phyloP scores from a whole-genome alignment of 2,113 vertebrate genomes.

The Neogale vison region DNA sequence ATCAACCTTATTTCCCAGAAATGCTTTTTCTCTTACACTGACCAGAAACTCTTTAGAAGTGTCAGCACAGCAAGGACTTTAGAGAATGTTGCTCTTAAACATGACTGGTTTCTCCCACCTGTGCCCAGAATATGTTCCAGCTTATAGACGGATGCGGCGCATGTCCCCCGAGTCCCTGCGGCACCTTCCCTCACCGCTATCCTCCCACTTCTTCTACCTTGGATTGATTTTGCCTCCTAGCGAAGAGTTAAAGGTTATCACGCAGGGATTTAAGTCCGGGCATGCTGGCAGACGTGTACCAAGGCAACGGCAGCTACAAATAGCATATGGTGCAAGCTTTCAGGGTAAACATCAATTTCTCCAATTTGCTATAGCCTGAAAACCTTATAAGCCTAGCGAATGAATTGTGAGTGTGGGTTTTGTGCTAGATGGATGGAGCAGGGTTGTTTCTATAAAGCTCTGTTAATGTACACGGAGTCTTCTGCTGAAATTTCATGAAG shows the following conservation, averaged over 20 bases:
- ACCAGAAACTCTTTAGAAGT: constrained; percentile 67
- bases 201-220: constrained; percentile 57
- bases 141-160: neutral
- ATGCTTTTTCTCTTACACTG: constrained; percentile 55
- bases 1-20: constrained; percentile 67
- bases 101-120: constrained; percentile 27
- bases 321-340: constrained; percentile 68
- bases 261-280: constrained; percentile 78
- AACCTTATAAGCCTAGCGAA: constrained; percentile 73
- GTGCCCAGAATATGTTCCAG: constrained; percentile 53
- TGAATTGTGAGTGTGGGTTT: constrained; percentile 70
- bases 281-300: constrained; percentile 76
- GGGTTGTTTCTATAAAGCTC: constrained; percentile 26
- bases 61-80: constrained; percentile 43
- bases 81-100: constrained; percentile 63
- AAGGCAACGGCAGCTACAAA: constrained; percentile 80
- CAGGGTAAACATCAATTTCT: constrained; percentile 83
- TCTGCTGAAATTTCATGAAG: constrained; percentile 53
- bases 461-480: constrained; percentile 34
- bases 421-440: constrained; percentile 35
- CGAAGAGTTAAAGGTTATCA: constrained; percentile 75
- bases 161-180: neutral
- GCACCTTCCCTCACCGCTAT: constrained; percentile 36
- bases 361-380: constrained; percentile 80
- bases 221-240: constrained; percentile 76